A percentile compares a stretch with the other conserved stretches of the same genome.
Evolutionary conservation across 2,888 invertebrate genomes (phyloP).

Genomic region (Andrena marginata): DNA sequence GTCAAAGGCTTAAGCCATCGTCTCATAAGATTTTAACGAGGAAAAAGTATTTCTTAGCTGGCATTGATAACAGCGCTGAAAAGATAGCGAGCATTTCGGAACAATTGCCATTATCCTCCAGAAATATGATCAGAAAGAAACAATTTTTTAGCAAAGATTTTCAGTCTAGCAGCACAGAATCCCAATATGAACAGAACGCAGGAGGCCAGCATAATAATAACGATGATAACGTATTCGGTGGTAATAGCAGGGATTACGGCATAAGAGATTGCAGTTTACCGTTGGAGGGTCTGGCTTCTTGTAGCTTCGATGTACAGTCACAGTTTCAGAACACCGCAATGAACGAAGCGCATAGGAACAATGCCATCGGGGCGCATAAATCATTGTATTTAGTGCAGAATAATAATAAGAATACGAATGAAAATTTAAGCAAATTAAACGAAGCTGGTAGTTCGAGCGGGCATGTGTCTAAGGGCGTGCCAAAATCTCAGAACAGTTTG

Average conservation of each 20-base stretch:
- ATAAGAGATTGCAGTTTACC: constrained; percentile 25
- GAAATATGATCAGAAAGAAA: constrained; percentile 16
- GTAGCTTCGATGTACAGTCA: constrained; percentile 36
- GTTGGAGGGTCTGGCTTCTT: constrained; percentile 38
- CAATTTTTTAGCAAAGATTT: constrained; percentile 58
- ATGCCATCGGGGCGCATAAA: constrained; percentile 34
- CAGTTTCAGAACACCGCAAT: constrained; percentile 30
- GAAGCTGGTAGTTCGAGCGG: constrained; percentile 31
- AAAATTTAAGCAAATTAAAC: constrained; percentile 37
- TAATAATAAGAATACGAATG: constrained; percentile 49
- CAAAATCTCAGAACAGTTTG: constrained; percentile 40
- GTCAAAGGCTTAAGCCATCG: constrained; percentile 46
- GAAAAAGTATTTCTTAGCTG: constrained; percentile 69
- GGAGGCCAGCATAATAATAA: constrained; percentile 55
- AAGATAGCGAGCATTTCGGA: constrained; percentile 34
- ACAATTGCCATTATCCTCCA: not conserved
- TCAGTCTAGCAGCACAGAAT: constrained; percentile 42
- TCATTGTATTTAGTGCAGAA: constrained; percentile 44
- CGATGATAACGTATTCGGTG: constrained; percentile 25
- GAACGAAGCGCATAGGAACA: constrained; percentile 27
- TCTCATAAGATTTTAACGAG: constrained; percentile 69
- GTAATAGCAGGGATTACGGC: constrained; percentile 34
- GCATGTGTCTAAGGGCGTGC: constrained; percentile 45
- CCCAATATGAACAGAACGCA: constrained; percentile 16
- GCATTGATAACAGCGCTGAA: constrained; percentile 40